These are phyloP conservation scores for Dynastes hyllus DNA, from an alignment of 2,888 invertebrate genomes.

Conservation along the genomic window DNA sequence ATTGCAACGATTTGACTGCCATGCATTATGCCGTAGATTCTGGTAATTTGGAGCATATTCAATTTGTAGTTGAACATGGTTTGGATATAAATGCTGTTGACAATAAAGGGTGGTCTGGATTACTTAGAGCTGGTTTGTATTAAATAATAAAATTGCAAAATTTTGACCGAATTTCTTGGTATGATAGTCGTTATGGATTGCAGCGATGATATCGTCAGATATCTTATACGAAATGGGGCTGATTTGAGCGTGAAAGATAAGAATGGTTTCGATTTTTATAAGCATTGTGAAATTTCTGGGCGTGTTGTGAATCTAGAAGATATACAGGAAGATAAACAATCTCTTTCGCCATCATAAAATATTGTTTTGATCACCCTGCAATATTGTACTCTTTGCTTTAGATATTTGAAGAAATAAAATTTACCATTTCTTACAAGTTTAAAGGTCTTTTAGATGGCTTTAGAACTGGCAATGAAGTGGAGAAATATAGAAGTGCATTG, in stretches of 20 bases:
- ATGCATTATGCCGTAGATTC: slow-evolving; percentile 76
- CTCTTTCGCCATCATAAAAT: too few relatives aligned
- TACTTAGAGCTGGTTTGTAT: slow-evolving; percentile 72
- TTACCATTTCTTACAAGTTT: too few relatives aligned
- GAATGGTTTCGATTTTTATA: slow-evolving; percentile 62
- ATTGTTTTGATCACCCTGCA: background rate
- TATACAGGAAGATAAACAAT: background rate
- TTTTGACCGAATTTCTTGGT: background rate
- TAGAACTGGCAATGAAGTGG: too few relatives aligned
- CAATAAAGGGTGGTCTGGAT: slow-evolving; percentile 74
- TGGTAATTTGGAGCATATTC: slow-evolving; percentile 65
- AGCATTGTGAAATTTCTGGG: slow-evolving; percentile 57
- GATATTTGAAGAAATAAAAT: background rate
- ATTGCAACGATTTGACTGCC: slow-evolving; percentile 72
- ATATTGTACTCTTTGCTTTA: background rate
- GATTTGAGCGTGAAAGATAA: slow-evolving; percentile 64
- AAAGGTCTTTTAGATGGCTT: too few relatives aligned
- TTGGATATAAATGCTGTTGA: slow-evolving; percentile 70
- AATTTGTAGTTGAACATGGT: slow-evolving; percentile 68
- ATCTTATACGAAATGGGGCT: slow-evolving; percentile 71
- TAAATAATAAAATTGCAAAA: background rate
- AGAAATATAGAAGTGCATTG: too few relatives aligned
- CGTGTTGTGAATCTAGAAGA: slow-evolving; percentile 28
- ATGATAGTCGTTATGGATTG: slow-evolving; percentile 72
- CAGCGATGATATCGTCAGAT: slow-evolving; percentile 68